Evolutionary conservation across 2,888 invertebrate species (phyloP).

Genomic region (Elgonia sp.): DNA sequence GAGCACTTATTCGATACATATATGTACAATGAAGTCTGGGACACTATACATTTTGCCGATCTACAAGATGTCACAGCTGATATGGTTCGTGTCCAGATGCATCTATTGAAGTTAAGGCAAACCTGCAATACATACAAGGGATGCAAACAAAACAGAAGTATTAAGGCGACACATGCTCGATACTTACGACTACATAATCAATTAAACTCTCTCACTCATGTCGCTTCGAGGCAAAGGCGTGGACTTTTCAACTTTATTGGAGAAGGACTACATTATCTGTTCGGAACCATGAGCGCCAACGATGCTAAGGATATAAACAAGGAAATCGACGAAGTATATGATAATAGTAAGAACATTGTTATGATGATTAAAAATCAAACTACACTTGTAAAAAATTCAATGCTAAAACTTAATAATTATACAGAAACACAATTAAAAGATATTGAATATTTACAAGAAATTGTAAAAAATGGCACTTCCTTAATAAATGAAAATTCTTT

Average conservation of each 20-base stretch:
- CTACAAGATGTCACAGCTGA: too few relatives aligned
- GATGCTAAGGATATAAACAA: conserved; percentile 36
- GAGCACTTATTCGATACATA: too few relatives aligned
- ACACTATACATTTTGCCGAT: too few relatives aligned
- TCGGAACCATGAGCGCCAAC: conserved; percentile 41
- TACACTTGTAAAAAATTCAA: not conserved
- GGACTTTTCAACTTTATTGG: conserved; percentile 30
- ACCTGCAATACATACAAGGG: too few relatives aligned
- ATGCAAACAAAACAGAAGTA: too few relatives aligned
- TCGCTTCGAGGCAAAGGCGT: not conserved
- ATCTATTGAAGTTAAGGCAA: too few relatives aligned
- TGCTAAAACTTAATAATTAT: conserved; percentile 4
- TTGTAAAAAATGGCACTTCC: conserved; percentile 6
- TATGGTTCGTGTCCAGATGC: too few relatives aligned
- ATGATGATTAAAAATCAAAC: conserved; percentile 6
- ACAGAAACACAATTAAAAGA: not conserved
- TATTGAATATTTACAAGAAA: not conserved
- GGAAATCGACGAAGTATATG: conserved; percentile 42
- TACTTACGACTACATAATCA: too few relatives aligned
- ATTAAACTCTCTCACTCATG: not conserved
- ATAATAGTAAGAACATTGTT: conserved; percentile 2
- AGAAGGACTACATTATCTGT: conserved; percentile 11
- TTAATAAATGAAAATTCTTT: not conserved
- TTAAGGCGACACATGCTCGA: too few relatives aligned
- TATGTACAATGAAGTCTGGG: too few relatives aligned